Conservation (phyloP, 2,888 invertebrate genomes). For the Eumerus sabulonum region DNA sequence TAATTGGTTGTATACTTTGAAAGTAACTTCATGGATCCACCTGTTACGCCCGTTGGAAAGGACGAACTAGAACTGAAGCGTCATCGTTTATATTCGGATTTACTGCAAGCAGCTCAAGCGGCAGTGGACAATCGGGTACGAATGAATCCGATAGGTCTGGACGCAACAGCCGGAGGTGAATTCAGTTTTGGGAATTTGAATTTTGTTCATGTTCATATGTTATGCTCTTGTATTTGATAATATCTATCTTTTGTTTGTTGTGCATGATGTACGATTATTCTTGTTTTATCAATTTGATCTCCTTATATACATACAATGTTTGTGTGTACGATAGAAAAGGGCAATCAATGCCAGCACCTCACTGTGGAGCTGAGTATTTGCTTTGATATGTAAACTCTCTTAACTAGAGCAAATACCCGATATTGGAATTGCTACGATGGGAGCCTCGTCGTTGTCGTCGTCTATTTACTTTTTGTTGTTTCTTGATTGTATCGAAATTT, state of each 20-base stretch:
- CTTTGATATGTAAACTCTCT: too few relatives aligned
- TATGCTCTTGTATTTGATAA: not conserved
- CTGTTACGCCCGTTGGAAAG: slow-evolving; percentile 88
- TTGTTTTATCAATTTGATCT: not conserved
- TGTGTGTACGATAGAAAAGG: not conserved
- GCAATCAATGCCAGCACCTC: too few relatives aligned
- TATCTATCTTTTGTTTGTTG: not conserved
- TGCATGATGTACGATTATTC: not conserved
- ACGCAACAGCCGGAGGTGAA: slow-evolving; percentile 80
- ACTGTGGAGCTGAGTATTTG: too few relatives aligned
- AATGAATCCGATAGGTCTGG: slow-evolving; percentile 86
- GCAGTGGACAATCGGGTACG: slow-evolving; percentile 87
- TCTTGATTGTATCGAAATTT: too few relatives aligned
- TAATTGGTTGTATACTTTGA: slow-evolving; percentile 4
- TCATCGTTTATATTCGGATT: slow-evolving; percentile 88
- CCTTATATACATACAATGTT: not conserved
- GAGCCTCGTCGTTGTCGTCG: too few relatives aligned
- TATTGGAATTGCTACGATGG: too few relatives aligned
- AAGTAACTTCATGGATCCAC: slow-evolving; percentile 80
- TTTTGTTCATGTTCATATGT: not conserved
- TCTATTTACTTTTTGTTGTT: too few relatives aligned
- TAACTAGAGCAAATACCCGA: too few relatives aligned
- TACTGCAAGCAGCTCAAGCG: slow-evolving; percentile 86
- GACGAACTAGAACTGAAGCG: slow-evolving; percentile 88
- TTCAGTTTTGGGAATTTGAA: slow-evolving; percentile 39